Evolutionary conservation across 1,140 invertebrate genomes (phyloP).

Genomic region (Mactra quadrangularis): DNA sequence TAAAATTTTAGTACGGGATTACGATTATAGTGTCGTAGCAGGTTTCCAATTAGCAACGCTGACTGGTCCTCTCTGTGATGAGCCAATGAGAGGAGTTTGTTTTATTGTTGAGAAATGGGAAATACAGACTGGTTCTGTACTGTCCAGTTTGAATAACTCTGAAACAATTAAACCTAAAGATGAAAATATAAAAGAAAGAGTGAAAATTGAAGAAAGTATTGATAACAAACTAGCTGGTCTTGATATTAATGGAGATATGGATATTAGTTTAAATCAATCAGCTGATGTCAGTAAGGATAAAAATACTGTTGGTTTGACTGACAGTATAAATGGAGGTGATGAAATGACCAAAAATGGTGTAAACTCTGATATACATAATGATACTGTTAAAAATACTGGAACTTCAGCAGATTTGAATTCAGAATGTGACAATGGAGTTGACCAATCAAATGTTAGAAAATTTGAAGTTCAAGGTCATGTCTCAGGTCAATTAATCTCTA

Average conservation of each 20-base stretch:
- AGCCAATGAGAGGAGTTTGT: conserved; percentile 97
- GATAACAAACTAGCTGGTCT: too few species aligned
- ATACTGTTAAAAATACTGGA: conserved; percentile 6
- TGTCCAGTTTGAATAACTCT: too few species aligned
- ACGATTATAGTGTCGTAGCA: conserved; percentile 89
- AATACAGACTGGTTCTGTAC: not conserved
- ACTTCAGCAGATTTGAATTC: not conserved
- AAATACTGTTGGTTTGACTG: not conserved
- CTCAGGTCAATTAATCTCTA: conserved; percentile 95
- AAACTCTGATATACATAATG: conserved; percentile 16
- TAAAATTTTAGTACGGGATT: conserved; percentile 72
- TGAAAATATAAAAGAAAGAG: too few species aligned
- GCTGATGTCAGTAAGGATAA: not conserved
- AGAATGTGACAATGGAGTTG: conserved; percentile 7
- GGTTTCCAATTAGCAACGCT: conserved; percentile 97
- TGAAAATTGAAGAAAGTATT: too few species aligned
- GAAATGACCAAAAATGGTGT: conserved; percentile 2
- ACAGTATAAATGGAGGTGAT: not conserved
- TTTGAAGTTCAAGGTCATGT: conserved; percentile 82
- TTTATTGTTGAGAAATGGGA: conserved; percentile 91
- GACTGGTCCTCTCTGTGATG: conserved; percentile 96
- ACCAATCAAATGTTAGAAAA: conserved; percentile 30
- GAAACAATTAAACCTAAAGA: too few species aligned
- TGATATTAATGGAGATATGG: too few species aligned
- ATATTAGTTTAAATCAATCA: not conserved